These are phyloP conservation scores for Momotus momota DNA, from an alignment of 2,797 vertebrate species.

Conservation along the genomic window DNA sequence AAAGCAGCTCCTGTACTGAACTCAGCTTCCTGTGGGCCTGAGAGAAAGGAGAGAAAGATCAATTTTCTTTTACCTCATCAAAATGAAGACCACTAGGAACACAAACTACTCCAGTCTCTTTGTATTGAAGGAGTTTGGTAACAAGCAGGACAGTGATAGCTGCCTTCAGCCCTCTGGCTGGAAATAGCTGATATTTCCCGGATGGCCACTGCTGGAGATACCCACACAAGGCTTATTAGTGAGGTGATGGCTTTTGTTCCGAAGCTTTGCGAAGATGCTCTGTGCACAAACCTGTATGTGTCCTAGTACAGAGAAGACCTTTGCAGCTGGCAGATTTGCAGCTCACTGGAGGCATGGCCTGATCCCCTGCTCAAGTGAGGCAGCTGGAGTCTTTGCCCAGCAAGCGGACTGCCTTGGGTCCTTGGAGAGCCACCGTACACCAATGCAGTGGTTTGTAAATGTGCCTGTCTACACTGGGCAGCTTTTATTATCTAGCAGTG, in stretches of 20 bases:
- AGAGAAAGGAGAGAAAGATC: neutral
- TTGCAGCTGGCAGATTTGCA: neutral
- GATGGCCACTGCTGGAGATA: neutral
- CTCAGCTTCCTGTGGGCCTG: neutral
- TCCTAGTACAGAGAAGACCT: neutral
- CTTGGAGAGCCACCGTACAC: neutral
- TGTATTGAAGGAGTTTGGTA: neutral
- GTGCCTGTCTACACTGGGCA: neutral
- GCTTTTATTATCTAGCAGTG: neutral
- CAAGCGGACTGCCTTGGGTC: neutral
- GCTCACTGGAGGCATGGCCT: neutral
- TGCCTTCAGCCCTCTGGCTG: neutral
- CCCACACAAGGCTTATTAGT: neutral
- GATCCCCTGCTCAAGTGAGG: neutral
- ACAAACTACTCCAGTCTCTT: neutral
- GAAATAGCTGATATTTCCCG: neutral
- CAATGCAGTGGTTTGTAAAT: neutral
- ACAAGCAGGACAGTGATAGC: neutral
- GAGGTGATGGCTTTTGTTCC: neutral
- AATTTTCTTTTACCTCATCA: neutral
- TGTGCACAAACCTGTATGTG: neutral
- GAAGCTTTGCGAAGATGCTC: neutral
- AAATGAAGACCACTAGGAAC: neutral
- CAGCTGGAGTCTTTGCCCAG: neutral
- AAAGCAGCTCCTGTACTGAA: neutral